phyloP scores from a whole-genome alignment of 2,113 vertebrate genomes.

The Tupaia tana region DNA sequence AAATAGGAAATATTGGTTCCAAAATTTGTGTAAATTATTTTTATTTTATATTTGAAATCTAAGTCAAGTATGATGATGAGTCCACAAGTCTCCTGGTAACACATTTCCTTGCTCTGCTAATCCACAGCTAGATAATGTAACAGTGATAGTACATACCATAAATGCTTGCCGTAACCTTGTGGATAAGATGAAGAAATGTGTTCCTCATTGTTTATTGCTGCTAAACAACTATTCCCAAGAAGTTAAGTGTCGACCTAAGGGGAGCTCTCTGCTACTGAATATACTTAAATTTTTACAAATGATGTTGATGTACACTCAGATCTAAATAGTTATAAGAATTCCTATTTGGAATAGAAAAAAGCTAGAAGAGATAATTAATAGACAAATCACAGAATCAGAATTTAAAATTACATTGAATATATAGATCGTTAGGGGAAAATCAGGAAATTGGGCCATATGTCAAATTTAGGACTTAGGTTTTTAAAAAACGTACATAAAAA shows the following conservation, averaged over 20 bases:
- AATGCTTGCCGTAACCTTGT: neutral
- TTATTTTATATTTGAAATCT: neutral
- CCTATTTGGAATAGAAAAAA: neutral
- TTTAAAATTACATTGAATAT: neutral
- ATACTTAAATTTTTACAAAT: neutral
- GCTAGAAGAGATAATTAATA: neutral
- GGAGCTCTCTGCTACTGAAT: neutral
- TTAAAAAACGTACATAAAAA: neutral
- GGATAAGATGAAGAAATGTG: slow-evolving; percentile 3
- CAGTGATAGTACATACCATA: neutral
- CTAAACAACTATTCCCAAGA: neutral
- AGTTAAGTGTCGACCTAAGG: neutral
- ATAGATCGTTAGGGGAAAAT: neutral
- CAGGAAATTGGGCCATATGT: slow-evolving; percentile 13
- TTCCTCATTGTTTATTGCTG: neutral
- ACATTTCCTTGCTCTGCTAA: neutral
- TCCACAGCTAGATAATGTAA: neutral
- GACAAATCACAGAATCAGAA: slow-evolving; percentile 28
- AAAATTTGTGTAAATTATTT: slow-evolving; percentile 33
- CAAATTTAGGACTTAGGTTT: neutral
- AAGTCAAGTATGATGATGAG: neutral
- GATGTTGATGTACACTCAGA: neutral
- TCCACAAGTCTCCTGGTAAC: too few species aligned
- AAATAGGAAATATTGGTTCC: neutral
- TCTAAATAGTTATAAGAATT: neutral